phyloP scores from a whole-genome alignment of 2,113 vertebrate species.

The Trachemys scripta region DNA sequence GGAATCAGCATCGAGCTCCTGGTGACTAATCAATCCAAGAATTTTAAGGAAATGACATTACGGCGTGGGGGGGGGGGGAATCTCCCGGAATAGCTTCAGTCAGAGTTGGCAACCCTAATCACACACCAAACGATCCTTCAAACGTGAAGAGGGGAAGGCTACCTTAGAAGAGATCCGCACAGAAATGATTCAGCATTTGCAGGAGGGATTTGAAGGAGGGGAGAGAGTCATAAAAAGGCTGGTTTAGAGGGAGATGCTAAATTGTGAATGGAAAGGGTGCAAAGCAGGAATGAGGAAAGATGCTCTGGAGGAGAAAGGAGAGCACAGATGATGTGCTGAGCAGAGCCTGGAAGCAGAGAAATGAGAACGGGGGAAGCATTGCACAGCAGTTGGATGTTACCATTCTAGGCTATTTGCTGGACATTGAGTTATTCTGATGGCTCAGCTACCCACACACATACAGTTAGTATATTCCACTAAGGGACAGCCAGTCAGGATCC shows the following conservation, averaged over 20 bases:
- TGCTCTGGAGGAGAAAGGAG: neutral
- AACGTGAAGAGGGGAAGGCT: neutral
- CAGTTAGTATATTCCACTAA: neutral
- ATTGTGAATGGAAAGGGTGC: neutral
- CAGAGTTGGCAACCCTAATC: no score
- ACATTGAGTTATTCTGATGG: neutral
- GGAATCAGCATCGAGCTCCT: no score
- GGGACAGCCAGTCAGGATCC: neutral
- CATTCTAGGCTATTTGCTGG: neutral
- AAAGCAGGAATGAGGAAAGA: neutral
- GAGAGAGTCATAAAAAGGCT: neutral
- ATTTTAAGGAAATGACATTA: no score
- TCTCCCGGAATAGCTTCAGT: no score
- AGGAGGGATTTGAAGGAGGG: neutral
- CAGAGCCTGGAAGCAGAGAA: neutral
- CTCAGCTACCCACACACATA: neutral
- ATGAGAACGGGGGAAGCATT: neutral
- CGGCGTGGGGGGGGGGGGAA: fast-evolving
- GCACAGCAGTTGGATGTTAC: neutral
- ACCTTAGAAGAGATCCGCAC: neutral
- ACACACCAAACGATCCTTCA: no score
- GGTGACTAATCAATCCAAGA: no score
- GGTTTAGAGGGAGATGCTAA: neutral
- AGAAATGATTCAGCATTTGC: neutral
- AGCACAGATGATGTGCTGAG: neutral